phyloP scores from a whole-genome alignment of 1,140 invertebrate genomes.

The Rhynchophorus ferrugineus region DNA sequence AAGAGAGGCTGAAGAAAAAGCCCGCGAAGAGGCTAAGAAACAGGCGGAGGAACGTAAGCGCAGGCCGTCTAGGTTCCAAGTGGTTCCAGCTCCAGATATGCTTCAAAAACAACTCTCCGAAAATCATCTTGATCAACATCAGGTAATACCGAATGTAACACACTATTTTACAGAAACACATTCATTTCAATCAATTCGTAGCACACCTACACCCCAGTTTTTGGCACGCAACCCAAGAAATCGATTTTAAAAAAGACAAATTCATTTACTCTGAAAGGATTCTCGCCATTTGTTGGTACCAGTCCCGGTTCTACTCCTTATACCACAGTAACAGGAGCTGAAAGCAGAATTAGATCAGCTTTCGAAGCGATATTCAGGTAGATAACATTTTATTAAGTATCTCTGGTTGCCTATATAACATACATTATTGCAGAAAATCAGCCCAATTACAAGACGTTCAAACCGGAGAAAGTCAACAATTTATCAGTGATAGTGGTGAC shows the following conservation, averaged over 20 bases:
- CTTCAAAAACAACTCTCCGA: conserved; percentile 38
- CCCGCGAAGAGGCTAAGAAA: conserved; percentile 51
- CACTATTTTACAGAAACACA: not conserved
- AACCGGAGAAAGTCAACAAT: conserved; percentile 32
- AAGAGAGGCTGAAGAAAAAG: conserved; percentile 55
- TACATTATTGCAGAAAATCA: conserved; percentile 65
- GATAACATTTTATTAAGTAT: conserved; percentile 1
- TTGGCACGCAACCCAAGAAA: conserved; percentile 63
- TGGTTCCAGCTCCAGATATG: conserved; percentile 59
- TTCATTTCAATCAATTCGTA: conserved; percentile 1
- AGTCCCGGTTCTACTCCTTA: conserved; percentile 67
- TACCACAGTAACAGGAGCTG: conserved; percentile 78
- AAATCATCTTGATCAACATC: conserved; percentile 34
- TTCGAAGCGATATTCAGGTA: conserved; percentile 78
- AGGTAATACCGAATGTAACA: conserved; percentile 2
- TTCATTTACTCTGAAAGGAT: conserved; percentile 72
- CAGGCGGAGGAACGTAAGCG: conserved; percentile 45
- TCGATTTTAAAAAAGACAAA: conserved; percentile 90
- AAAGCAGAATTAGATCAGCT: conserved; percentile 75
- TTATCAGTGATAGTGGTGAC: conserved; percentile 20
- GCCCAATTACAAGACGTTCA: conserved; percentile 72
- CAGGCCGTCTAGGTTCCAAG: conserved; percentile 63
- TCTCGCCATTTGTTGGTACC: conserved; percentile 54
- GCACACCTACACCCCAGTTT: conserved; percentile 49
- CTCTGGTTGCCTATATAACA: too few relatives aligned